Conservation (phyloP, 1,140 invertebrate genomes). For the Papilio glaucus region DNA sequence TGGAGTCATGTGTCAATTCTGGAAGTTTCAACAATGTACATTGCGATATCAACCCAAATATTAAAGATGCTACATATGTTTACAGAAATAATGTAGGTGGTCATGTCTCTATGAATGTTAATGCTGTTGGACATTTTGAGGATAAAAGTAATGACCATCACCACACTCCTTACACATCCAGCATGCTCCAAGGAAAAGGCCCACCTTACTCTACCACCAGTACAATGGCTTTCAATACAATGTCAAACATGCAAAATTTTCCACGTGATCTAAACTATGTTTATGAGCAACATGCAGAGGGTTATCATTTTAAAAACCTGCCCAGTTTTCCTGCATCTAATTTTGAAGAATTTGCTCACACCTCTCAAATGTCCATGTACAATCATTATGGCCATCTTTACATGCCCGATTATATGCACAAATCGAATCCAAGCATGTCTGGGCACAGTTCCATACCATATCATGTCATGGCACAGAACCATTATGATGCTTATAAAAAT, state of each 20-base stretch:
- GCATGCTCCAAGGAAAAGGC: slow-evolving; percentile 75
- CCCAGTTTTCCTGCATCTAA: slow-evolving; percentile 81
- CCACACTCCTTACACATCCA: slow-evolving; percentile 71
- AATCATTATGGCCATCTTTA: slow-evolving; percentile 84
- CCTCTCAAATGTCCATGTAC: slow-evolving; percentile 82
- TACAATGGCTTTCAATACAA: slow-evolving; percentile 63
- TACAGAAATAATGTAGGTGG: slow-evolving; percentile 56
- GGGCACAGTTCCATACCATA: slow-evolving; percentile 68
- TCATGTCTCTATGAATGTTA: slow-evolving; percentile 55
- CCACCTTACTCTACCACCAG: slow-evolving; percentile 65
- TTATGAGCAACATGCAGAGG: slow-evolving; percentile 70
- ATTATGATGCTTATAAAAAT: slow-evolving; percentile 78
- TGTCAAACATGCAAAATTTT: slow-evolving; percentile 74
- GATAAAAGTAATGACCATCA: slow-evolving; percentile 60
- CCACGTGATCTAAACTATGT: slow-evolving; percentile 78
- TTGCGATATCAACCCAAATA: slow-evolving; percentile 62
- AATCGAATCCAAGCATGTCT: slow-evolving; percentile 60
- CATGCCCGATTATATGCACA: slow-evolving; percentile 76
- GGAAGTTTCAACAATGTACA: slow-evolving; percentile 87
- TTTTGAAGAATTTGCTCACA: slow-evolving; percentile 84
- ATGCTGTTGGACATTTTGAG: slow-evolving; percentile 60
- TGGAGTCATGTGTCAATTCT: slow-evolving; percentile 86
- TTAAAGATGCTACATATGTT: slow-evolving; percentile 58
- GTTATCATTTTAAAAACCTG: slow-evolving; percentile 67
- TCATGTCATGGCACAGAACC: slow-evolving; percentile 62